Conservation (phyloP, 1,140 invertebrate species). For the Leptinotarsa undecemlineata region DNA sequence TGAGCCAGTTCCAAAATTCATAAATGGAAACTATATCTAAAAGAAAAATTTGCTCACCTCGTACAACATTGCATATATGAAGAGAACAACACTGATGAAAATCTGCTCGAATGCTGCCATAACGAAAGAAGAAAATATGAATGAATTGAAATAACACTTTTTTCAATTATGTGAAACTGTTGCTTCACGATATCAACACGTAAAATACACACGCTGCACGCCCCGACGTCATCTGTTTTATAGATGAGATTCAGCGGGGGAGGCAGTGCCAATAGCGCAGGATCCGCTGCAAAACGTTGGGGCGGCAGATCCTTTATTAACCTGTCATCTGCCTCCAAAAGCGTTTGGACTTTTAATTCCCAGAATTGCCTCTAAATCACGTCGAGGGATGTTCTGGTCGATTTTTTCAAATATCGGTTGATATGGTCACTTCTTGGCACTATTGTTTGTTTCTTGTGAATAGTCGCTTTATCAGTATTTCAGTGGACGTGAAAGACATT, state of each 20-base stretch:
- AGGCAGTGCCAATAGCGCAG: background rate
- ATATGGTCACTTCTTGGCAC: no score
- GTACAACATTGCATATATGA: background rate
- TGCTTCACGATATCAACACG: constrained; percentile 1
- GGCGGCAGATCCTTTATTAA: background rate
- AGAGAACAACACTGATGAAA: constrained; percentile 4
- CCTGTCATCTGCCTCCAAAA: background rate
- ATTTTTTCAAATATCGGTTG: background rate
- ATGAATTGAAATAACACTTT: background rate
- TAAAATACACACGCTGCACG: constrained; percentile 2
- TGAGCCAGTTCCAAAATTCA: no score
- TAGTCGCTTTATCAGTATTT: no score
- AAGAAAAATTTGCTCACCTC: background rate
- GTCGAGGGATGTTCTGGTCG: background rate
- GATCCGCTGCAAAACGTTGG: background rate
- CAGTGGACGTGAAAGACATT: no score
- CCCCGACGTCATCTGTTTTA: constrained; percentile 7
- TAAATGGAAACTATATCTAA: no score
- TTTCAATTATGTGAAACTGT: background rate
- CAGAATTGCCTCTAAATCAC: background rate
- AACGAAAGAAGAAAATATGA: background rate
- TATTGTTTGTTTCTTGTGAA: no score
- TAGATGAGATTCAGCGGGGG: background rate
- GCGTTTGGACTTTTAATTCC: background rate
- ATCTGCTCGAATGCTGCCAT: background rate